Conservation (phyloP, 2,888 invertebrate genomes). For the Disparrhopalites patrizii region DNA sequence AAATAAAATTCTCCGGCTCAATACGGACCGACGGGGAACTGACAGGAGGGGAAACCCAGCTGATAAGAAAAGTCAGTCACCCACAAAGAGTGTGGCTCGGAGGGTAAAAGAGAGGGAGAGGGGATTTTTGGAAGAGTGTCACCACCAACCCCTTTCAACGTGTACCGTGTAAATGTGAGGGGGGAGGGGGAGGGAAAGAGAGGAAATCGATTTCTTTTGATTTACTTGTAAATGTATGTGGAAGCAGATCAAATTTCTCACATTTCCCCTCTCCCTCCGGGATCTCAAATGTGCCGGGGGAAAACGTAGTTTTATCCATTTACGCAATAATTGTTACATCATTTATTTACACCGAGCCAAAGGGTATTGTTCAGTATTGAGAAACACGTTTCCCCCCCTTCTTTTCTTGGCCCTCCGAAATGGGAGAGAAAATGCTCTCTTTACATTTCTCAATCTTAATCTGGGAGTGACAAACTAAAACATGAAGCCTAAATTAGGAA, state of each 20-base stretch:
- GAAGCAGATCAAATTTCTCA: conserved; percentile 10
- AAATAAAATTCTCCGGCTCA: too few relatives aligned
- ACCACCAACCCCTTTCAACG: conserved; percentile 14
- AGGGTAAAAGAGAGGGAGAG: neutral
- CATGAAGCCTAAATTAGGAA: too few relatives aligned
- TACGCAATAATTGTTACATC: neutral
- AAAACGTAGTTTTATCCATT: too few relatives aligned
- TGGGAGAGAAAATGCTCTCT: too few relatives aligned
- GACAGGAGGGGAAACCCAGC: too few relatives aligned
- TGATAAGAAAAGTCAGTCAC: conserved; percentile 19
- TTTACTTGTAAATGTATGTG: neutral
- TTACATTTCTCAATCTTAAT: too few relatives aligned
- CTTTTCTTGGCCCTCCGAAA: neutral
- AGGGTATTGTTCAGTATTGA: neutral
- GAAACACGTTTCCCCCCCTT: neutral
- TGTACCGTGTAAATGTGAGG: neutral
- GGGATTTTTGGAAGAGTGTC: neutral
- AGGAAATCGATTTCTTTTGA: too few relatives aligned
- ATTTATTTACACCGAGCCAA: neutral
- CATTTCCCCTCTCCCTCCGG: neutral
- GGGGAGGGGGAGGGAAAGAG: neutral
- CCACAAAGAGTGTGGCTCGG: neutral
- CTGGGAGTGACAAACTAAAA: too few relatives aligned
- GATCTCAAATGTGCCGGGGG: too few relatives aligned
- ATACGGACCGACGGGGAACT: too few relatives aligned